Evolutionary conservation across 1,140 invertebrate genomes (phyloP).

Genomic region (Pseudomyrmex cubaensis): DNA sequence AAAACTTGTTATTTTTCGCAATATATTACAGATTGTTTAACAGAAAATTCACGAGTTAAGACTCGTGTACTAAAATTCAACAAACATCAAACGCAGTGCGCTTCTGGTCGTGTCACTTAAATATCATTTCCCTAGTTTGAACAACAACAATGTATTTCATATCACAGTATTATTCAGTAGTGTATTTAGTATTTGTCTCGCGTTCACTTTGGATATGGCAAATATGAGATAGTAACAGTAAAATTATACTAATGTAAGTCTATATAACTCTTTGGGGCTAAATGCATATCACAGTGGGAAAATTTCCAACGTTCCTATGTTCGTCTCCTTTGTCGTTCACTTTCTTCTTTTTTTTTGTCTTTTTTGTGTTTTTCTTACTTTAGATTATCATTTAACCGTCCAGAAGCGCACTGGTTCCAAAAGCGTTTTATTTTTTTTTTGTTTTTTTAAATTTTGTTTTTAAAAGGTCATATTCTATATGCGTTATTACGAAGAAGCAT

Average conservation of each 20-base stretch:
- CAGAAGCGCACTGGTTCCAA: slow-evolving; percentile 67
- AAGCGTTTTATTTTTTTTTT: slow-evolving; percentile 62
- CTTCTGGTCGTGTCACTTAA: slow-evolving; percentile 78
- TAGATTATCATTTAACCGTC: slow-evolving; percentile 68
- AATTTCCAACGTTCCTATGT: slow-evolving; percentile 80
- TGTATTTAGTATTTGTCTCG: slow-evolving; percentile 82
- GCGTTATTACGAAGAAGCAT: slow-evolving; percentile 73
- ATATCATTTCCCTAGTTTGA: slow-evolving; percentile 80
- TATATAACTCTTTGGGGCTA: slow-evolving; percentile 84
- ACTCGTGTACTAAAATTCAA: slow-evolving; percentile 79
- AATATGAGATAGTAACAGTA: slow-evolving; percentile 84
- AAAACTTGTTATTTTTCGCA: slow-evolving; percentile 32
- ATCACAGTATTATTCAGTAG: slow-evolving; percentile 85
- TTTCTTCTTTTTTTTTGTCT: slow-evolving; percentile 56
- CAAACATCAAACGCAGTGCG: slow-evolving; percentile 78
- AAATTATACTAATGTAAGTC: slow-evolving; percentile 85
- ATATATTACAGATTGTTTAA: slow-evolving; percentile 73
- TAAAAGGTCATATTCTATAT: slow-evolving; percentile 74
- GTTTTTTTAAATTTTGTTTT: slow-evolving; percentile 30
- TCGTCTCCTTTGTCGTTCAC: slow-evolving; percentile 15
- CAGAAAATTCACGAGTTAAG: slow-evolving; percentile 79
- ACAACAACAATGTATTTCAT: slow-evolving; percentile 84
- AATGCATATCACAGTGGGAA: slow-evolving; percentile 85
- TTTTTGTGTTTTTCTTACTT: slow-evolving; percentile 58
- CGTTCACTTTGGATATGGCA: slow-evolving; percentile 85